Base-by-base conservation (phyloP, 2,888 invertebrate genomes). In the Dolichopus griseipennis region DNA sequence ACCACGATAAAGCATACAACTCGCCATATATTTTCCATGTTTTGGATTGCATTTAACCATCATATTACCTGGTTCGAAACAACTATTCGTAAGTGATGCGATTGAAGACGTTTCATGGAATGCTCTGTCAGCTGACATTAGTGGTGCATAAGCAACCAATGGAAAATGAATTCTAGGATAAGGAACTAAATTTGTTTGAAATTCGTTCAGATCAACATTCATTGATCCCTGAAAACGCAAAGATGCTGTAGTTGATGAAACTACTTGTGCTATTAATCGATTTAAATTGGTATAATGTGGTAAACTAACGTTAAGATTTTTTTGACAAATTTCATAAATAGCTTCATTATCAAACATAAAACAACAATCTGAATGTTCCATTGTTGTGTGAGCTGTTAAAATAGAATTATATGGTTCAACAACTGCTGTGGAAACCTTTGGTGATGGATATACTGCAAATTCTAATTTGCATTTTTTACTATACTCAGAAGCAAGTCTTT, bases 281-380 rank as follows among this genome's bases (percentile, higher is more conserved):
- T 90, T 90, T 15, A 90, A 78, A 78, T 89, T 89, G 9, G 84
- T 84, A 77, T 90, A 90, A 1, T 87, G 85, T 33, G 90, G 90
- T 37, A 89, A 82, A 70, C 85, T 86, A 67, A 95, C 92, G 73
- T 90, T 90, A 66, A 97, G 84, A 75, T 91, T 91, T 71, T 90
- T 86, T 69, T 92, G 85, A 81, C 95, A 95, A 75, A 96, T 95
- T 76, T 95, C 94, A 79, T 95, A 94, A 75, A 95, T 90, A n/a
- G 96, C 95, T 78, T 96, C 95, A 76, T 96, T 96, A 83, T 96
- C 96, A 22, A 94, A 92, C 90, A 95, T 92, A 78, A 96, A 96
- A 2, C 93, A 91, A 78, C 95, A 95, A 81, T 95, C 95, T 0
- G 92, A 91, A 78, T 92, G 92, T 72, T 85, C 80, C 82, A 96